phyloP scores from a whole-genome alignment of 2,888 invertebrate species.

The Branchinecta sandiegonensis region DNA sequence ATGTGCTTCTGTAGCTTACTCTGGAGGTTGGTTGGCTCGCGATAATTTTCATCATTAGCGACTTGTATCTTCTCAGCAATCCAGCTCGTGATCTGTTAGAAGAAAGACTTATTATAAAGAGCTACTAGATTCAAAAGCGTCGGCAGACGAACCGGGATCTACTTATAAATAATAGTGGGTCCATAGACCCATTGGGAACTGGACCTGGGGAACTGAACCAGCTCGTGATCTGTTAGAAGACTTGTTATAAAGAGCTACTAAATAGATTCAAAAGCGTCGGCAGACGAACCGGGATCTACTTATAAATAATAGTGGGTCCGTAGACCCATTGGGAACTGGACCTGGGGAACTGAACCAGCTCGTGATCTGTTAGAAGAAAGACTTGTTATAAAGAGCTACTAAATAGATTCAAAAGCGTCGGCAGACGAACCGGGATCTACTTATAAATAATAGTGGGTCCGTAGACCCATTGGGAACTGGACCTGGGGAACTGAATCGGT shows the following conservation, averaged over 20 bases:
- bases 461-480: too few relatives aligned
- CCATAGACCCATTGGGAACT: too few relatives aligned
- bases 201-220: too few relatives aligned
- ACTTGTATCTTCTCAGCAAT: conserved; percentile 82
- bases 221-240: conserved; percentile 46
- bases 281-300: too few relatives aligned
- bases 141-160: too few relatives aligned
- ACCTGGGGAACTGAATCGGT: too few relatives aligned
- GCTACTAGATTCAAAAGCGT: conserved; percentile 7
- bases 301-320: too few relatives aligned
- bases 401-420: conserved; percentile 11
- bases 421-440: too few relatives aligned
- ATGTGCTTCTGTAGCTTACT: conserved; percentile 90
- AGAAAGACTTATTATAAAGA: conserved; percentile 22
- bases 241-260: conserved; percentile 18
- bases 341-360: too few relatives aligned
- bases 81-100: conserved; percentile 60
- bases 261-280: conserved; percentile 13
- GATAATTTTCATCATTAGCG: conserved; percentile 81
- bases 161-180: too few relatives aligned
- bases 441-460: too few relatives aligned
- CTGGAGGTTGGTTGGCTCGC: conserved; percentile 91
- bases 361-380: conserved; percentile 42
- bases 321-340: too few relatives aligned
- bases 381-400: conserved; percentile 18